Conservation (phyloP, 2,888 invertebrate species). For the Drosophila bunnanda region DNA sequence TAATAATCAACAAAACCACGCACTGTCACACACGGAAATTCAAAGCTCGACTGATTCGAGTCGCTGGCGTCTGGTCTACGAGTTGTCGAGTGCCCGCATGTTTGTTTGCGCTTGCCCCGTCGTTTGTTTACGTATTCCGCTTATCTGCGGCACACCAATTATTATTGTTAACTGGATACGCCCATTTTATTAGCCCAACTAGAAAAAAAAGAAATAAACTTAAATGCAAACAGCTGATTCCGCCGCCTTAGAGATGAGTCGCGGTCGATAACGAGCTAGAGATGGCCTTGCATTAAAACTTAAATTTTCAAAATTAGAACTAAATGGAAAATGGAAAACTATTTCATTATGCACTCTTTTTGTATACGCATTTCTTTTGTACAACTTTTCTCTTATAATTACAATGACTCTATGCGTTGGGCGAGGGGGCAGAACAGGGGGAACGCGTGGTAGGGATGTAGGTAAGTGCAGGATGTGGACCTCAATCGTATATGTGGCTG, state of each 20-base stretch:
- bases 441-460: neutral
- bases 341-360: conserved; percentile 17
- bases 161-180: conserved; percentile 28
- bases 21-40: neutral
- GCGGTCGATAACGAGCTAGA: neutral
- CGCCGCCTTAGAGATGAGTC: conserved; percentile 3
- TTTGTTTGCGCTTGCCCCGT: conserved; percentile 18
- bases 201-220: conserved; percentile 32
- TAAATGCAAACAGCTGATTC: conserved; percentile 27
- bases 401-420: conserved; percentile 32
- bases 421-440: conserved; percentile 1
- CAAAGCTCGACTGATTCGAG: conserved; percentile 25
- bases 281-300: neutral
- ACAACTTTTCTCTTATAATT: conserved; percentile 26
- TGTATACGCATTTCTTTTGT: conserved; percentile 33
- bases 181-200: conserved; percentile 30
- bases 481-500: conserved; percentile 93
- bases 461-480: conserved; percentile 11
- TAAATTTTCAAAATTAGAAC: no score
- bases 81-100: conserved; percentile 21
- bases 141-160: conserved; percentile 38
- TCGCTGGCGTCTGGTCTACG: conserved; percentile 13
- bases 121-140: conserved; percentile 34
- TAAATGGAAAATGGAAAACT: no score
- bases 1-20: neutral